Percentiles rank a stretch among this genome's conserved stretches.
Conservation (phyloP, 2,797 vertebrate genomes). For the Mergus octosetaceus region DNA sequence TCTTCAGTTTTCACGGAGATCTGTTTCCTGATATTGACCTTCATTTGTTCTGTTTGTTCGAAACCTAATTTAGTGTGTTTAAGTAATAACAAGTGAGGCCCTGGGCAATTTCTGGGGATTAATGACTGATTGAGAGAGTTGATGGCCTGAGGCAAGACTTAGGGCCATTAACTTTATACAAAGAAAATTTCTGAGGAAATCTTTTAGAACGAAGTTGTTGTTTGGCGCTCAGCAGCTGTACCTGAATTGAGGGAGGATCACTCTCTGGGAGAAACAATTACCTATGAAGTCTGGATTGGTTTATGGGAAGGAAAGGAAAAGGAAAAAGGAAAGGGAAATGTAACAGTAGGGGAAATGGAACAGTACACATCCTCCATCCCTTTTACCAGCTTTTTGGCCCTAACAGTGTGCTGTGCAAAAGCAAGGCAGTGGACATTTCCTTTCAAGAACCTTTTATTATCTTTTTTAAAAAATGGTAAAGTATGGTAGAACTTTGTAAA, state of each 20-base stretch:
- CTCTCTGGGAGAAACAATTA: neutral
- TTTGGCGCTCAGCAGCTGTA: neutral
- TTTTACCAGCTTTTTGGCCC: neutral
- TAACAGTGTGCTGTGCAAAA: neutral
- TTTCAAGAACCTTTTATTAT: neutral
- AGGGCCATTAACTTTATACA: constrained; percentile 24
- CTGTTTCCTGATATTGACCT: constrained; percentile 14
- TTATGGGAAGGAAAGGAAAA: neutral
- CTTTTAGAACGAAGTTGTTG: constrained; percentile 7
- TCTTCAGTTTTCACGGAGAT: constrained; percentile 10
- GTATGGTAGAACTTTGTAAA: neutral
- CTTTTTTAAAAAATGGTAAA: neutral
- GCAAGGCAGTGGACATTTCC: neutral
- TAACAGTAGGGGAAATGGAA: no score
- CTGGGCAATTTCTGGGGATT: constrained; percentile 35
- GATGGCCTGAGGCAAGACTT: constrained; percentile 22
- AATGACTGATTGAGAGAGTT: constrained; percentile 46
- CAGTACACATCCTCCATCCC: neutral
- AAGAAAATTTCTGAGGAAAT: constrained; percentile 39
- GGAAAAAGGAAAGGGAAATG: no score
- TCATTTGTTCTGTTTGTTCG: constrained; percentile 46
- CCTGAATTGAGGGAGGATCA: neutral
- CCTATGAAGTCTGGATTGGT: constrained; percentile 3
- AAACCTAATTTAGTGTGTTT: constrained; percentile 31
- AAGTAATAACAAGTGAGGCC: neutral